Evolutionary conservation across 2,797 vertebrate genomes (phyloP).

Genomic region (Crax fasciolata): DNA sequence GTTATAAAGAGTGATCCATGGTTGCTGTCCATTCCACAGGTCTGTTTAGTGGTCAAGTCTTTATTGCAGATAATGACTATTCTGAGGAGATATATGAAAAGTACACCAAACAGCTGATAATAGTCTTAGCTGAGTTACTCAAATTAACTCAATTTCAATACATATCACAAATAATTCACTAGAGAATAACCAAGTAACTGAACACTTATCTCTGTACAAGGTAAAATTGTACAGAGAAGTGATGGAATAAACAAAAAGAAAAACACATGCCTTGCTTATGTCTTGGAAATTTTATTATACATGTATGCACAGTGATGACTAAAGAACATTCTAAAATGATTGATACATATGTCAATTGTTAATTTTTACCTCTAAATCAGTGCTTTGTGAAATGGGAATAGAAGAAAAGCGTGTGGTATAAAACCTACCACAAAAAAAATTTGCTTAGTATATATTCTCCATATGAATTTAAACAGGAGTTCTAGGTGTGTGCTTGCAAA

Average conservation of each 20-base stretch:
- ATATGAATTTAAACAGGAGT: neutral
- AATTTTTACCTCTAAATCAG: slow-evolving; percentile 65
- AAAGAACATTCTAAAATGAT: slow-evolving; percentile 60
- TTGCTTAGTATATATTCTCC: neutral
- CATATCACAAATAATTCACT: neutral
- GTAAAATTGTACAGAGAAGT: neutral
- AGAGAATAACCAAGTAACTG: neutral
- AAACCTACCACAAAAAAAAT: neutral
- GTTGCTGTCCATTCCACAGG: neutral
- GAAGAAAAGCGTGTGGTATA: slow-evolving; percentile 37
- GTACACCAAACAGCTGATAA: slow-evolving; percentile 24
- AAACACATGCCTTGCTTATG: neutral
- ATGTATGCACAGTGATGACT: slow-evolving; percentile 2
- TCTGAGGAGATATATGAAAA: slow-evolving; percentile 60
- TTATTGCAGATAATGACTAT: neutral
- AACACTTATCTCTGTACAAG: neutral
- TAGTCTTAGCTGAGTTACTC: slow-evolving; percentile 18
- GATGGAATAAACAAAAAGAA: neutral
- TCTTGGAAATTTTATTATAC: neutral
- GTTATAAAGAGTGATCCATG: neutral
- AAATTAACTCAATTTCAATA: neutral
- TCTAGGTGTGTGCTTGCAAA: neutral
- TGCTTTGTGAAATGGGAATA: slow-evolving; percentile 53
- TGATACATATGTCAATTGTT: slow-evolving; percentile 22
- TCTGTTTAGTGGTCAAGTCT: neutral